These are phyloP conservation scores for Tenualosa thibaudeaui DNA, from an alignment of 2,797 vertebrate species.

Conservation along the genomic window DNA sequence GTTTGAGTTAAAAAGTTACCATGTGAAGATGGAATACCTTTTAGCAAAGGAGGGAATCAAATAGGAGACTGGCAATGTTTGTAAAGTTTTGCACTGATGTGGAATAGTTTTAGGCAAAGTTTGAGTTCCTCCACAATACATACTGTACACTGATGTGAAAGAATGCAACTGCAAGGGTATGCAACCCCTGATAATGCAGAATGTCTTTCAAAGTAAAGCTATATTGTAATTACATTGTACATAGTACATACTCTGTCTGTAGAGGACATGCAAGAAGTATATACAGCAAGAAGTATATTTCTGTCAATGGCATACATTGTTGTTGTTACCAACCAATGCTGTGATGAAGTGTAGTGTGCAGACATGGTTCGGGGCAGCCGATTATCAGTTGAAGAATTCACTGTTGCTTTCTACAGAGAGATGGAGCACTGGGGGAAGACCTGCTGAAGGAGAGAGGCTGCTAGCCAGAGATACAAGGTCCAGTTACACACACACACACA, in stretches of 20 bases:
- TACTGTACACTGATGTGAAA: background rate
- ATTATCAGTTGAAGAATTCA: background rate
- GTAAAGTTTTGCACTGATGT: background rate
- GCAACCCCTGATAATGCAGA: background rate
- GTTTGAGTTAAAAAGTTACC: background rate
- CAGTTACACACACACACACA: background rate
- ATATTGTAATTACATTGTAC: too few relatives aligned
- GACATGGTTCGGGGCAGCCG: background rate
- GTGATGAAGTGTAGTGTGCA: background rate
- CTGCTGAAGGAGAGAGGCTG: background rate
- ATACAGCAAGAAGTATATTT: too few relatives aligned
- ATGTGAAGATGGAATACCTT: constrained; percentile 10
- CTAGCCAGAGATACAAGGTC: background rate
- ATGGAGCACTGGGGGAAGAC: background rate
- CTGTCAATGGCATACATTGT: background rate
- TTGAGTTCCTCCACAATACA: background rate
- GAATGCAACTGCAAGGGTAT: background rate
- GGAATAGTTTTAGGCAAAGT: background rate
- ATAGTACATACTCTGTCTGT: too few relatives aligned
- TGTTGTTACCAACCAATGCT: background rate
- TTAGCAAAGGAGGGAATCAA: background rate
- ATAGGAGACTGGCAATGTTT: background rate
- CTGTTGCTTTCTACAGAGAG: background rate
- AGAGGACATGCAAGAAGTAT: background rate
- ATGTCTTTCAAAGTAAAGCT: background rate